Conservation (phyloP, 2,113 vertebrate genomes). For the Lamprologus callipterus region DNA sequence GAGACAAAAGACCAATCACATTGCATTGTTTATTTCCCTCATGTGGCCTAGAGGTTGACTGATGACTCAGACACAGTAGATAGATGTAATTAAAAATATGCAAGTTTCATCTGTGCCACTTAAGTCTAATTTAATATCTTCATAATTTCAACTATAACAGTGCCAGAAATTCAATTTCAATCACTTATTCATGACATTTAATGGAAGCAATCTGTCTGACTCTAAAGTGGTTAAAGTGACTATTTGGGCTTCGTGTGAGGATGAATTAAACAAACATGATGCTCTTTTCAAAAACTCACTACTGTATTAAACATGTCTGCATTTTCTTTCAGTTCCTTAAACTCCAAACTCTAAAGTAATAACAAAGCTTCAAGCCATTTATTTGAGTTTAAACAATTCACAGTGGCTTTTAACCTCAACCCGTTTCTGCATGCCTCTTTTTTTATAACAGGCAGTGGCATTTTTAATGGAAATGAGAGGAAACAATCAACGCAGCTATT, state of each 20-base stretch:
- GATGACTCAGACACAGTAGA: neutral
- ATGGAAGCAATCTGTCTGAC: neutral
- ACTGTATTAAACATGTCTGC: neutral
- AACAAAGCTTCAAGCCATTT: neutral
- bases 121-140: neutral
- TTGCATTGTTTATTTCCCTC: neutral
- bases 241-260: neutral
- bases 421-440: neutral
- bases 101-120: neutral
- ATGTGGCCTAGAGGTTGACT: neutral
- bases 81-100: neutral
- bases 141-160: neutral
- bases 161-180: neutral
- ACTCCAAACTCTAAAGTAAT: neutral
- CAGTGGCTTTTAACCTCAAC: neutral
- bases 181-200: constrained; percentile 19
- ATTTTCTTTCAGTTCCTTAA: neutral
- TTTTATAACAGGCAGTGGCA: neutral
- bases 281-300: neutral
- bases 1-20: neutral
- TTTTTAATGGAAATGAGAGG: neutral
- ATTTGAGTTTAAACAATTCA: neutral
- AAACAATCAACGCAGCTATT: neutral
- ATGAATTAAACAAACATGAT: neutral
- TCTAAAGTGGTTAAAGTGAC: neutral